Conservation (phyloP, 2,797 vertebrate genomes). For the Molossus molossus region DNA sequence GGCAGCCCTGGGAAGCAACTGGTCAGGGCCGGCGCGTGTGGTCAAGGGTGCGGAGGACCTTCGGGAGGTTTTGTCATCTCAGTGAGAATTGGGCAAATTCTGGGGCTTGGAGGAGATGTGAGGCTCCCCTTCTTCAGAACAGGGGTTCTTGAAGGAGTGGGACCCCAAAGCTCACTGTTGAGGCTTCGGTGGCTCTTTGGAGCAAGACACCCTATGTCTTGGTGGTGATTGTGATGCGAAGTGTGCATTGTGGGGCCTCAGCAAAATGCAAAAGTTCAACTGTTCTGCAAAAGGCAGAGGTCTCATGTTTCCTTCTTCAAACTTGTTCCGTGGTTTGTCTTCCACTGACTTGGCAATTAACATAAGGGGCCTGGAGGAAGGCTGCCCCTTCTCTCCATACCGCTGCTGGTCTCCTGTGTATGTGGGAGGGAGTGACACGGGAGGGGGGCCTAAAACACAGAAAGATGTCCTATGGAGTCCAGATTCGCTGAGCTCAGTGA, state of each 20-base stretch:
- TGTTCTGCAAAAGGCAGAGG: constrained; percentile 14
- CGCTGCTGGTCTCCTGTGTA: neutral
- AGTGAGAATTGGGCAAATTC: neutral
- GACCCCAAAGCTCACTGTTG: neutral
- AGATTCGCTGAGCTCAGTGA: constrained; percentile 20
- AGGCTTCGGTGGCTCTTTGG: neutral
- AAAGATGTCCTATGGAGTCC: constrained; percentile 34
- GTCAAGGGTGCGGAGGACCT: neutral
- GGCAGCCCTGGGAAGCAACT: neutral
- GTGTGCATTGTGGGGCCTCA: neutral
- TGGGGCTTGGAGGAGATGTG: neutral
- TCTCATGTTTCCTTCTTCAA: constrained; percentile 51
- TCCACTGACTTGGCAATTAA: neutral
- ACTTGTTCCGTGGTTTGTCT: constrained; percentile 5
- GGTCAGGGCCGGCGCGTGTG: neutral
- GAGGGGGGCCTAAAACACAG: neutral
- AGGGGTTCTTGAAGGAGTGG: neutral
- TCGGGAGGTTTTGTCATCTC: neutral
- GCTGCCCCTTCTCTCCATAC: neutral
- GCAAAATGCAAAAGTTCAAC: neutral
- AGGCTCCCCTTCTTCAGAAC: neutral
- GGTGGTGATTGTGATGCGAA: neutral
- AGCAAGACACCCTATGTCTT: neutral
- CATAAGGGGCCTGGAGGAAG: neutral
- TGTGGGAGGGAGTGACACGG: neutral